Evolutionary conservation across 2,797 vertebrate genomes (phyloP).

Genomic region (Molossus molossus): DNA sequence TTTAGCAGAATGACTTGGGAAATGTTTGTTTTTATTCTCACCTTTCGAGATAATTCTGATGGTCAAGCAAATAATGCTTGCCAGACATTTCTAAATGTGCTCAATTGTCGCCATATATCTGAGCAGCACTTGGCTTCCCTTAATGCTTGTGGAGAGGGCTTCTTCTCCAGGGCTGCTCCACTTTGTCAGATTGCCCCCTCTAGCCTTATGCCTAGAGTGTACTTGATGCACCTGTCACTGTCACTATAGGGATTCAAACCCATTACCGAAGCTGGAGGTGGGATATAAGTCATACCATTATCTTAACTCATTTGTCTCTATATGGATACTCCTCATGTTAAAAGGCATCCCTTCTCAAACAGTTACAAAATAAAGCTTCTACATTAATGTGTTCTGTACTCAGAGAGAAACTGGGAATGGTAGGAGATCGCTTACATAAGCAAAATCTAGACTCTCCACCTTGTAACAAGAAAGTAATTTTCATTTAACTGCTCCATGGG

Average conservation of each 20-base stretch:
- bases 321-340: neutral
- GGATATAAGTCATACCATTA: neutral
- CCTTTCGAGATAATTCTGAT: neutral
- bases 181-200: neutral
- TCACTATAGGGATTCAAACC: neutral
- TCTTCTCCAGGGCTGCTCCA: neutral
- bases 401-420: neutral
- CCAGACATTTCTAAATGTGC: neutral
- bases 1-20: neutral
- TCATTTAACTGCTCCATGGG: slow-evolving; percentile 57
- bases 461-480: slow-evolving; percentile 60
- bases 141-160: neutral
- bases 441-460: neutral
- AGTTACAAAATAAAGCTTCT: neutral
- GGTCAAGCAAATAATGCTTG: neutral
- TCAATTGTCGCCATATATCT: neutral
- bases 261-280: rapidly evolving
- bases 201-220: neutral
- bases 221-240: neutral
- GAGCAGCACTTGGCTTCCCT: neutral
- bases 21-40: neutral
- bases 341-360: neutral
- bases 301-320: neutral
- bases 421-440: neutral
- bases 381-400: neutral